phyloP scores from a whole-genome alignment of 2,888 invertebrate genomes.

The Leptogaster cylindrica region DNA sequence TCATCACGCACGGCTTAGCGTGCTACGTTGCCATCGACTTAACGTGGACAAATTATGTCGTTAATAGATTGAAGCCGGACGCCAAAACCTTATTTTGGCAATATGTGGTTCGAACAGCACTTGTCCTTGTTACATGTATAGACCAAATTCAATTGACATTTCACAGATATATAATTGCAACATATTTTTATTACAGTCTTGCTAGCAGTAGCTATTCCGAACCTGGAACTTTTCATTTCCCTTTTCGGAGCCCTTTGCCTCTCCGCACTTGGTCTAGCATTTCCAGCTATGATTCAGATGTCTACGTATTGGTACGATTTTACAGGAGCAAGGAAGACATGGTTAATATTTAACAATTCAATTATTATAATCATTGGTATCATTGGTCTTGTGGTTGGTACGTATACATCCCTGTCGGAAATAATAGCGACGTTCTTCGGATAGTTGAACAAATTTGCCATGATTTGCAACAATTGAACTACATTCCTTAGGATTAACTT shows the following conservation, averaged over 20 bases:
- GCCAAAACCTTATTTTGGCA: conserved; percentile 73
- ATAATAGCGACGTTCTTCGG: conserved; percentile 67
- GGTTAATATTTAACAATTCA: conserved; percentile 69
- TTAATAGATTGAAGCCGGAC: conserved; percentile 67
- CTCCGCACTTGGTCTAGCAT: conserved; percentile 85
- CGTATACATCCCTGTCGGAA: conserved; percentile 71
- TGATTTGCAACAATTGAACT: neutral
- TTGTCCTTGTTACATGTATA: conserved; percentile 88
- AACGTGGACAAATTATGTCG: conserved; percentile 82
- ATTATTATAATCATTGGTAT: conserved; percentile 71
- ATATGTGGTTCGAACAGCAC: conserved; percentile 75
- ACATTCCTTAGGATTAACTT: conserved; percentile 22
- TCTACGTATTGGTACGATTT: conserved; percentile 79
- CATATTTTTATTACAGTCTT: too few relatives aligned
- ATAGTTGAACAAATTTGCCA: too few relatives aligned
- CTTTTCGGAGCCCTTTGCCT: conserved; percentile 88
- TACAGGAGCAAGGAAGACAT: conserved; percentile 64
- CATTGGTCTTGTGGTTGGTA: conserved; percentile 73
- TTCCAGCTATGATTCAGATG: conserved; percentile 87
- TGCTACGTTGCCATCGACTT: conserved; percentile 96
- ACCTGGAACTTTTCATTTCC: conserved; percentile 80
- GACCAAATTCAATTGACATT: conserved; percentile 51
- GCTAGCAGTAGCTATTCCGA: conserved; percentile 84
- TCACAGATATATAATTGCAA: too few relatives aligned
- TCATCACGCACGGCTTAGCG: conserved; percentile 90